These are phyloP conservation scores for Ochropacha duplaris DNA, from an alignment of 2,888 invertebrate species.

Conservation along the genomic window DNA sequence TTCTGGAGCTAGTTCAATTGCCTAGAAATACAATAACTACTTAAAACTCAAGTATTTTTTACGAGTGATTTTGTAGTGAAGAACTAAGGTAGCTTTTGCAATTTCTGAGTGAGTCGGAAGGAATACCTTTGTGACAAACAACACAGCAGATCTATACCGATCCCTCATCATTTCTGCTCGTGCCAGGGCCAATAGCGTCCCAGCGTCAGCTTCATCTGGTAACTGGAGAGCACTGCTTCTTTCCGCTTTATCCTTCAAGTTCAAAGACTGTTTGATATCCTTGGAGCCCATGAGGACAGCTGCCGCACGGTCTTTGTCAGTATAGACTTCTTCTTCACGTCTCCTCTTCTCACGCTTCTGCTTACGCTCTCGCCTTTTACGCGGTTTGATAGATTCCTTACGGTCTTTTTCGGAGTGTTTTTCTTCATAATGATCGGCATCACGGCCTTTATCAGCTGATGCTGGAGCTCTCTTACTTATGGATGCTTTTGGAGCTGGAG, in stretches of 20 bases:
- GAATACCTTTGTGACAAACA: conserved; percentile 90
- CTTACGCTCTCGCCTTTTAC: conserved; percentile 59
- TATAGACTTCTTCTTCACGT: conserved; percentile 89
- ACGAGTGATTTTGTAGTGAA: background rate
- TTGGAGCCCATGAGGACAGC: conserved; percentile 93
- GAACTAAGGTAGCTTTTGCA: background rate
- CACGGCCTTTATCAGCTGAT: conserved; percentile 53
- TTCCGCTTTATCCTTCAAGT: conserved; percentile 90
- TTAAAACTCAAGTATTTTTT: background rate
- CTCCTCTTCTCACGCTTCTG: conserved; percentile 66
- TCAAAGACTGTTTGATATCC: conserved; percentile 93
- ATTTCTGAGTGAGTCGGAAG: background rate
- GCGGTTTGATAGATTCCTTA: conserved; percentile 63
- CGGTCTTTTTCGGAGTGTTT: conserved; percentile 58
- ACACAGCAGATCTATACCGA: conserved; percentile 87
- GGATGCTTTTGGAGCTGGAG: conserved; percentile 66
- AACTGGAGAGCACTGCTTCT: conserved; percentile 87
- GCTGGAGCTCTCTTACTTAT: conserved; percentile 71
- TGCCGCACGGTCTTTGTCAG: conserved; percentile 95
- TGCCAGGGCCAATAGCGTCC: conserved; percentile 89
- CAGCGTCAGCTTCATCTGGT: conserved; percentile 90
- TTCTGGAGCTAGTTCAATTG: conserved; percentile 91
- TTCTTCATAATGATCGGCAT: conserved; percentile 51
- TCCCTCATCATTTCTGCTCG: conserved; percentile 90
- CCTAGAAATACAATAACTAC: conserved; percentile 85